These are phyloP conservation scores for Chironomus tentans DNA, from an alignment of 2,888 invertebrate species.

Conservation along the genomic window DNA sequence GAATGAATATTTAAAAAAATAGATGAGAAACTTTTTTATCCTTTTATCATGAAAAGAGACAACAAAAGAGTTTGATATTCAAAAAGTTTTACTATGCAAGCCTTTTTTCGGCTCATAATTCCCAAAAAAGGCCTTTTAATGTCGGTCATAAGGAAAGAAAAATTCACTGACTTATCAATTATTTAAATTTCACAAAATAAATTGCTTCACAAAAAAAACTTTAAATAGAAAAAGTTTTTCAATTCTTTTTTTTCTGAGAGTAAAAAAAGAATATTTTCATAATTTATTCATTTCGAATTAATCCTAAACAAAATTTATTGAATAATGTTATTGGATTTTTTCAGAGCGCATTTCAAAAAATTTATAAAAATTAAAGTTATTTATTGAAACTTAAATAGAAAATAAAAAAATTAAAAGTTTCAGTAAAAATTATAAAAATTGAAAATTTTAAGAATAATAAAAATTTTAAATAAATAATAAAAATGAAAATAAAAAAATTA, in stretches of 20 bases:
- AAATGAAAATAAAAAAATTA: too few species aligned
- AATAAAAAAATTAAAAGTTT: too few species aligned
- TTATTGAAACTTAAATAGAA: too few species aligned
- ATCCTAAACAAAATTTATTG: too few species aligned
- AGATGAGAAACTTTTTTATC: neutral
- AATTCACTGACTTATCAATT: neutral
- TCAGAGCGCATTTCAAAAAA: too few species aligned
- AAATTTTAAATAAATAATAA: too few species aligned
- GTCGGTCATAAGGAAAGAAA: too few species aligned
- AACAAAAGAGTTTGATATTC: neutral
- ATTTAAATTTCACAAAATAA: neutral
- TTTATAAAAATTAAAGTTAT: too few species aligned
- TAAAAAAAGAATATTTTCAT: neutral
- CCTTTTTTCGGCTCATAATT: neutral
- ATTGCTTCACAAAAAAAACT: neutral
- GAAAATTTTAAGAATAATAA: too few species aligned
- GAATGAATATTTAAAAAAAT: neutral
- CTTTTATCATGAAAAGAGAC: neutral
- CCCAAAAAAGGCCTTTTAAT: neutral
- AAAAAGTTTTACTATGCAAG: neutral
- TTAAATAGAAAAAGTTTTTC: neutral
- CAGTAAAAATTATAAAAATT: too few species aligned
- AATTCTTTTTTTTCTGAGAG: neutral
- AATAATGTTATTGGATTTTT: too few species aligned
- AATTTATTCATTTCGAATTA: neutral